Evolutionary conservation across 64 coral and sea anemone species (phyloP), one percentile per base, ranked within the genome.

Genomic region (Montipora capricornis): DNA sequence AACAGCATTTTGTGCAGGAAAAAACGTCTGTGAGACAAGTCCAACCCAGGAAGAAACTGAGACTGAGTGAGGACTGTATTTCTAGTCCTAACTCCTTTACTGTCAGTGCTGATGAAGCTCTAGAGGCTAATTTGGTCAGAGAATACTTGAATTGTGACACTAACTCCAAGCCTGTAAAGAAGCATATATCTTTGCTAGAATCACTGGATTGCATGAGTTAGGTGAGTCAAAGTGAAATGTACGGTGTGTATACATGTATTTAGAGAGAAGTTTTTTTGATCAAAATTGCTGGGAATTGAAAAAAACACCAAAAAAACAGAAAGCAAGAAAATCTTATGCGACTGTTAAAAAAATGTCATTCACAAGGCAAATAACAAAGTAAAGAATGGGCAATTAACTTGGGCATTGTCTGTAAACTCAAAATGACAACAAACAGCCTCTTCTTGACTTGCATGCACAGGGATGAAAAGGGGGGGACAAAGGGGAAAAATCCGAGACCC

Each of bases 61-160:
- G 71, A 71, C 68, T 19, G 7, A 86, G 44, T 22, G 66, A 8
- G 9, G 66, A 9, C 20, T 20, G 2, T 71, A 24, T n/a, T 9
- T 71, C 10, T 68, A 14, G 2, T 71, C 4, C 47, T 13, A 7
- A 17, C 4, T 5, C 15, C 0, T 67, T 37, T 15, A 46, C 3
- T 5, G 5, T 45, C 47, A 49, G 16, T 6, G 62, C 3, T 68
- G 82, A 86, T 49, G 80, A 82, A 17, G 29, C 26, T 82, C 68
- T 86, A 20, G 66, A 86, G n/a, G 82, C 70, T 68, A 64, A 70
- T 14, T n/a, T 86, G 62, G 9, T 86, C 66, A 73, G 66, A 48
- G 44, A 50, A 19, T 86, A 86, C 47, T 73, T 86, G 46, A 73
- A 71, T 2, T 73, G 7, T 67, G 10, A 73, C 1, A 19, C 37